phyloP scores from a whole-genome alignment of 2,113 vertebrate genomes.

The Tenebrosternarchus preto region DNA sequence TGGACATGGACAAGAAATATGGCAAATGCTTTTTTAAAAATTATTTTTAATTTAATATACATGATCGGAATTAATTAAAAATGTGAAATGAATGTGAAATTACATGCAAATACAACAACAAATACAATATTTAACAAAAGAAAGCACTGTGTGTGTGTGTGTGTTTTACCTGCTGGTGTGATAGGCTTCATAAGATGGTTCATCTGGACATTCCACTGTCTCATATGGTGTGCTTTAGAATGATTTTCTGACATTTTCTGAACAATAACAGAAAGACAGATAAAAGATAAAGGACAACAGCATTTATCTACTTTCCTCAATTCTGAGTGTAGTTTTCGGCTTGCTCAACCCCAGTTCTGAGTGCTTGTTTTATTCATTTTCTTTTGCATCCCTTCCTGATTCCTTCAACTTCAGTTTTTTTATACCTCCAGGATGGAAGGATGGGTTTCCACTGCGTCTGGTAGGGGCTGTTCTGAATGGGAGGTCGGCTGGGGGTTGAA shows the following conservation, averaged over 20 bases:
- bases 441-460: slow-evolving; percentile 10
- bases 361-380: background rate
- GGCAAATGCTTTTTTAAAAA: background rate
- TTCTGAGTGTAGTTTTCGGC: no score
- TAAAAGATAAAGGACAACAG: background rate
- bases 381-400: background rate
- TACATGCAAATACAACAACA: no score
- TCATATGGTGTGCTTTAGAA: slow-evolving; percentile 57
- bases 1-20: slow-evolving; percentile 7
- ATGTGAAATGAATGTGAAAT: no score
- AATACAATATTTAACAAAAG: background rate
- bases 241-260: slow-evolving; percentile 62
- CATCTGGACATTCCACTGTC: slow-evolving; percentile 79
- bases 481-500: background rate
- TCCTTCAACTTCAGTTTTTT: background rate
- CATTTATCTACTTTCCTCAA: background rate
- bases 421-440: slow-evolving; percentile 64
- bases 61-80: no score
- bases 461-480: background rate
- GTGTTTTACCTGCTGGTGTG: slow-evolving; percentile 69
- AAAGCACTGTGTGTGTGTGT: background rate
- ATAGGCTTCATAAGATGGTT: slow-evolving; percentile 76
- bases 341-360: background rate
- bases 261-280: background rate
- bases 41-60: background rate